These are phyloP conservation scores for Dasypogon diadema DNA, from an alignment of 2,888 invertebrate genomes.

Conservation along the genomic window DNA sequence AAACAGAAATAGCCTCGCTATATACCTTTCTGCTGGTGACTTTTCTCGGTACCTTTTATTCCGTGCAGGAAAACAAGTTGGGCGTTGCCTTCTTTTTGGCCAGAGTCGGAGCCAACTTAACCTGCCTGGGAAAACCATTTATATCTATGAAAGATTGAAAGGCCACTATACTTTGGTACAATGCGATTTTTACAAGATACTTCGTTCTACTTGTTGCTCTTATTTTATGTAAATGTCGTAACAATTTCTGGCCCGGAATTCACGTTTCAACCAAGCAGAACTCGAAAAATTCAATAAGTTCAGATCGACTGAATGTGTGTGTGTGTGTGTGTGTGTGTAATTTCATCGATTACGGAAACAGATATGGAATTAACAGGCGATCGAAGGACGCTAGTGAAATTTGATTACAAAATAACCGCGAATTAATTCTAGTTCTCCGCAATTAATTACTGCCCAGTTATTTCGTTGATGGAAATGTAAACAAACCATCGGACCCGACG, in stretches of 20 bases:
- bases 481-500: neutral
- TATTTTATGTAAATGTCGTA: conserved; percentile 35
- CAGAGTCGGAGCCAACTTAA: neutral
- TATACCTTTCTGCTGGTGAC: conserved; percentile 2
- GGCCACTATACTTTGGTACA: conserved; percentile 1
- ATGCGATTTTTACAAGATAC: conserved; percentile 29
- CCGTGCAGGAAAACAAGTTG: conserved; percentile 26
- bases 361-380: conserved; percentile 34
- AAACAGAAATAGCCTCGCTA: neutral
- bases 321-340: conserved; percentile 1
- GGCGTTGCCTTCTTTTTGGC: conserved; percentile 25
- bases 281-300: conserved; percentile 6
- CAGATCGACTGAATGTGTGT: conserved; percentile 30
- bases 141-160: conserved; percentile 18
- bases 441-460: conserved; percentile 2
- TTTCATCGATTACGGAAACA: conserved; percentile 20
- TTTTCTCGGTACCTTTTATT: conserved; percentile 11
- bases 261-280: conserved; percentile 20
- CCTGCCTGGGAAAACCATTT: conserved; percentile 15
- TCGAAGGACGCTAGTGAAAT: conserved; percentile 37
- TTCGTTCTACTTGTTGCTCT: conserved; percentile 7
- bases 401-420: conserved; percentile 5
- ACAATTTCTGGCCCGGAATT: conserved; percentile 21
- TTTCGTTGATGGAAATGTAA: neutral
- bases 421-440: conserved; percentile 15